These are phyloP conservation scores for Neolamprologus tretocephalus DNA, from an alignment of 2,113 vertebrate genomes.

Conservation along the genomic window DNA sequence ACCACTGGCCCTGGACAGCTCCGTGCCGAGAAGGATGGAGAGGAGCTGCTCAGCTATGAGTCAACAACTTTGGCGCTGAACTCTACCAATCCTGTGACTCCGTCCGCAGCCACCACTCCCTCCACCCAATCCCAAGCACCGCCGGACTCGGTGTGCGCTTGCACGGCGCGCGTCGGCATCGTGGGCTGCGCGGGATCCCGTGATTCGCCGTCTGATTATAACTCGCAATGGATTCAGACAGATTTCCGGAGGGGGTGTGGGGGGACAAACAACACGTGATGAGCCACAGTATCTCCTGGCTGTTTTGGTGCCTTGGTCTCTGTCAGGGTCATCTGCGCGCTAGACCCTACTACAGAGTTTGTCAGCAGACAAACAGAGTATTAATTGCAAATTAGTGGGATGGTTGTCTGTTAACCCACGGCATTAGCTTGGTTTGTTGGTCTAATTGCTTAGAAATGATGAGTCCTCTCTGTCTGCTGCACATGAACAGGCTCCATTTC, in stretches of 20 bases:
- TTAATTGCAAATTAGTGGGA: conserved; percentile 35
- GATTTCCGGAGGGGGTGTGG: not conserved
- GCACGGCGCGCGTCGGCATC: conserved; percentile 21
- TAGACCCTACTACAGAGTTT: not conserved
- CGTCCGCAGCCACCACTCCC: conserved; percentile 42
- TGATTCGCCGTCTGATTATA: conserved; percentile 56
- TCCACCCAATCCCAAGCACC: conserved; percentile 55
- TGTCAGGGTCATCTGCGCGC: conserved; percentile 18
- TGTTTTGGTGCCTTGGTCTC: conserved; percentile 15
- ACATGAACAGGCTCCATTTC: not conserved
- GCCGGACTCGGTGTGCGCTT: conserved; percentile 45
- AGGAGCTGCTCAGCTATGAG: conserved; percentile 46
- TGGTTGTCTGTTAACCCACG: not conserved
- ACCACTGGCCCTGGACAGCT: conserved; percentile 59
- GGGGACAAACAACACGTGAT: conserved; percentile 48
- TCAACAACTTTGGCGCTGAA: conserved; percentile 66
- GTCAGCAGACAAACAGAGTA: conserved; percentile 22
- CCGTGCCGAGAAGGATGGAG: conserved; percentile 36
- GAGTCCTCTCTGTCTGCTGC: not conserved
- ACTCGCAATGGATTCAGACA: conserved; percentile 27
- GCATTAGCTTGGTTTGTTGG: not conserved
- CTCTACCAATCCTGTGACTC: conserved; percentile 64
- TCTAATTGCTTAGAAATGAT: conserved; percentile 3
- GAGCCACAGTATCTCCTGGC: conserved; percentile 16
- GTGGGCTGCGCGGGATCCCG: conserved; percentile 32